Evolutionary conservation across 2,113 vertebrate genomes (phyloP), one percentile per base, ranked within the genome.

Genomic region (Sakesphorus luctuosus): DNA sequence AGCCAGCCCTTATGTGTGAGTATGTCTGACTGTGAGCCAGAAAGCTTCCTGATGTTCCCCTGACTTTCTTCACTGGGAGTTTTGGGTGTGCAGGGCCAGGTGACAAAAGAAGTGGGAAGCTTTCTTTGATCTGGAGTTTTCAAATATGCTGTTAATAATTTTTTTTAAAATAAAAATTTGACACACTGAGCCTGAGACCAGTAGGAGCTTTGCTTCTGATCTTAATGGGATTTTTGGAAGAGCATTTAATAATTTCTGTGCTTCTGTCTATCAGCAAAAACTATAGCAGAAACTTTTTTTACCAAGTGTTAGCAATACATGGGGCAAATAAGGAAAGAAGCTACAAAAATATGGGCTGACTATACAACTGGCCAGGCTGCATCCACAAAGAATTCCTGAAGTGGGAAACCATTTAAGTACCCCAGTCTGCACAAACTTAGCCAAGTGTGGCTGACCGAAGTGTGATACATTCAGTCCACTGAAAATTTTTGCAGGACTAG

Each of bases 81-180:
- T 84, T 52, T 84, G 66, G 36, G 28, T 52, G 21, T 3, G 2
- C 11, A 29, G 8, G 6, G 53, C 29, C 40, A 87, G 4, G 3
- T 76, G 36, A 66, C 20, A 79, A 79, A 86, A 72, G 74, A 93
- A 77, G 29, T 43, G 68, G 11, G 71, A 67, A 43, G 15, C 18
- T 71, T 59, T n/a, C 46, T 84, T 62, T 74, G 66, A 82, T 76
- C 69, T 89, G 56, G 59, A 83, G 46, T 72, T 97, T 96, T 91
- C 75, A 93, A 85, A 80, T 79, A 87, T 25, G 6, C 36, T 44
- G 71, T 69, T 77, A 83, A 85, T 8, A n/a, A 73, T 38, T 38
- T 1, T 17, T 25, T 29, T 18, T 24, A 26, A n/a, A 88, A 67
- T 55, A 8, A 36, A 81, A 75, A 11, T 36, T 72, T 84, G 40